Conservation (phyloP, 2,888 invertebrate species). For the Hymenopus coronatus region DNA sequence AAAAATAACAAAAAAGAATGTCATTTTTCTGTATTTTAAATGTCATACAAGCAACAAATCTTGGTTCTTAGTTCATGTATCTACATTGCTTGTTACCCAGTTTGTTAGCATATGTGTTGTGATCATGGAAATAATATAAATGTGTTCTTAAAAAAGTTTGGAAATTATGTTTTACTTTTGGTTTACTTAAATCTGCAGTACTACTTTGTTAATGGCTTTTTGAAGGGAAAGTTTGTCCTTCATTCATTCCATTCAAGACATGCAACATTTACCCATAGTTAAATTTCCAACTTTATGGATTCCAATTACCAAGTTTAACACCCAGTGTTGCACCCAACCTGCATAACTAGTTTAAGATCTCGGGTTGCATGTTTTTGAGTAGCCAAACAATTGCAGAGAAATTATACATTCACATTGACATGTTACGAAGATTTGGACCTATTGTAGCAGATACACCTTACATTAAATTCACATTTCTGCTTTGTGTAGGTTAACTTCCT, state of each 20-base stretch:
- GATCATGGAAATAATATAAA: slow-evolving; percentile 37
- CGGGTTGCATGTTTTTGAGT: no score
- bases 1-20: slow-evolving; percentile 22
- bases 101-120: slow-evolving; percentile 36
- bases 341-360: no score
- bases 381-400: no score
- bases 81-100: slow-evolving; percentile 36
- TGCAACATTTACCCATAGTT: neutral
- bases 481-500: no score
- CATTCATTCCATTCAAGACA: neutral
- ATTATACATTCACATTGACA: no score
- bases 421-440: no score
- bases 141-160: slow-evolving; percentile 36
- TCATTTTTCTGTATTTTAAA: slow-evolving; percentile 31
- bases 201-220: neutral
- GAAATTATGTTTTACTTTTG: neutral
- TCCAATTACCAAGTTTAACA: no score
- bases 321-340: no score
- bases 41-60: slow-evolving; percentile 29
- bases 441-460: no score
- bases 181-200: neutral
- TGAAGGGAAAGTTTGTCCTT: neutral
- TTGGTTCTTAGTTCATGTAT: slow-evolving; percentile 35
- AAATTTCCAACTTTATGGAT: neutral
- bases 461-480: no score